These are phyloP conservation scores for Bombus vancouverensis DNA, from an alignment of 1,140 invertebrate species.

Conservation along the genomic window DNA sequence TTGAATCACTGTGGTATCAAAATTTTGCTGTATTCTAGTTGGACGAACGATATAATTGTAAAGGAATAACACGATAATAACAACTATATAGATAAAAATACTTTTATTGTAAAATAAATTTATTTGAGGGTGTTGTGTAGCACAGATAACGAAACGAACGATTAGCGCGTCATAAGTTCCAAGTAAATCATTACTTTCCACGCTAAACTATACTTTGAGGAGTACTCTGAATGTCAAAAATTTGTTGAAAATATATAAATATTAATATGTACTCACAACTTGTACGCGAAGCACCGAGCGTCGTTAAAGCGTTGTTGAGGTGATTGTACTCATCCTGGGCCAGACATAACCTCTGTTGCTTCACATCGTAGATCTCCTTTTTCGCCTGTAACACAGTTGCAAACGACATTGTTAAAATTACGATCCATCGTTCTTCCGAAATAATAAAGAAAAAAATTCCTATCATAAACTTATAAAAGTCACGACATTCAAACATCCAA, in stretches of 20 bases:
- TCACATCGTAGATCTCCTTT: constrained; percentile 97
- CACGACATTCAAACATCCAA: background rate
- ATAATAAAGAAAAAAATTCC: background rate
- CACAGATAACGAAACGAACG: background rate
- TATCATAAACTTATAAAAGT: no score
- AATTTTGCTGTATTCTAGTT: no score
- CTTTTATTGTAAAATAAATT: no score
- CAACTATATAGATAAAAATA: no score
- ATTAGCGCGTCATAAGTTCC: background rate
- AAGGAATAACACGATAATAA: no score
- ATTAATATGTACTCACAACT: constrained; percentile 87
- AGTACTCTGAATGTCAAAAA: background rate
- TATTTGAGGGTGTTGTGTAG: no score
- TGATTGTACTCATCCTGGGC: constrained; percentile 98
- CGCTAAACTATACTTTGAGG: background rate
- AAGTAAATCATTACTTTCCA: constrained; percentile 2
- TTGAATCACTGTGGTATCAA: no score
- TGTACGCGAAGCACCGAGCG: constrained; percentile 91
- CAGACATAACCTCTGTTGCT: constrained; percentile 94
- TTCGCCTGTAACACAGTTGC: constrained; percentile 90
- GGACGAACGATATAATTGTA: no score
- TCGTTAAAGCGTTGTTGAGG: constrained; percentile 93
- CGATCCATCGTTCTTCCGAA: background rate
- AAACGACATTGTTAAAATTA: background rate
- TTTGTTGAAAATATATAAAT: constrained; percentile 8